Evolutionary conservation across 2,113 vertebrate genomes (phyloP).

Genomic region (Gasterosteus nipponicus): DNA sequence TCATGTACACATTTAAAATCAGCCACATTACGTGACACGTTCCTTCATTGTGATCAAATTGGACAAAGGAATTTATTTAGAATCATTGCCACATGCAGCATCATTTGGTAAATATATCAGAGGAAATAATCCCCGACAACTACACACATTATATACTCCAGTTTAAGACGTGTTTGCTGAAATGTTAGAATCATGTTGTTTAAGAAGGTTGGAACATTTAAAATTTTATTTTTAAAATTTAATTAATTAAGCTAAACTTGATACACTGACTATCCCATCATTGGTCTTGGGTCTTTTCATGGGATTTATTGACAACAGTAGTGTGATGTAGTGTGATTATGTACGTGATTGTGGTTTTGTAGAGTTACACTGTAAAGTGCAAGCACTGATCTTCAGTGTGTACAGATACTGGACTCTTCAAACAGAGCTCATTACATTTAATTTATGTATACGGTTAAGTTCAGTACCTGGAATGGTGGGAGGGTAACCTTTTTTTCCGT

Average conservation of each 20-base stretch:
- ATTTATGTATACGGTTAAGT: background rate
- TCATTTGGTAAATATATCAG: background rate
- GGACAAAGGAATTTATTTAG: background rate
- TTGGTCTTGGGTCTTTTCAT: background rate
- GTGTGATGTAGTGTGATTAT: background rate
- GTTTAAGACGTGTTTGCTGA: background rate
- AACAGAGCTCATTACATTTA: background rate
- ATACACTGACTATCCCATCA: background rate
- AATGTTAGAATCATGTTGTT: background rate
- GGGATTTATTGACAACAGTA: background rate
- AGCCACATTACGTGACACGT: background rate
- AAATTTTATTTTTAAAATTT: too few species aligned
- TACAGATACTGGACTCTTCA: background rate
- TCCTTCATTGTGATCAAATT: background rate
- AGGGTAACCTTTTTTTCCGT: conserved; percentile 93
- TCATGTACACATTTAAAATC: background rate
- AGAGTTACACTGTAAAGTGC: background rate
- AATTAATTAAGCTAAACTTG: background rate
- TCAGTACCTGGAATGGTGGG: conserved; percentile 92
- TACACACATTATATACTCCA: background rate
- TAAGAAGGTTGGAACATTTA: background rate
- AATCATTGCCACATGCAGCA: background rate
- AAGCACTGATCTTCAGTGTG: background rate
- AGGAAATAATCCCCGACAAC: background rate
- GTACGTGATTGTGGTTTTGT: background rate